Evolutionary conservation across 2,797 vertebrate species (phyloP).

Genomic region (Picus viridis): DNA sequence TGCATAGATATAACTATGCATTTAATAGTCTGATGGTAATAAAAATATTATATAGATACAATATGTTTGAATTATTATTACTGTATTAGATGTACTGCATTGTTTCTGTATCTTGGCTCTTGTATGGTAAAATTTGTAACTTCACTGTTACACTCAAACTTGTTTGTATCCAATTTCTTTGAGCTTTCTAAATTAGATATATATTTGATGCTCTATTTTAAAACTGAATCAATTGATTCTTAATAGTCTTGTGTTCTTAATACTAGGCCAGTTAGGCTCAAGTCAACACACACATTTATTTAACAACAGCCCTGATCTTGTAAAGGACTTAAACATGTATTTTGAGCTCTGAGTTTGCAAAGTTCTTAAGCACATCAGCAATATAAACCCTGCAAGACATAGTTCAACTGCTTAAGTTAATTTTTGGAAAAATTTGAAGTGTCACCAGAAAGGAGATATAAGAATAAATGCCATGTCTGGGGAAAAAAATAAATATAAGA

Average conservation of each 20-base stretch:
- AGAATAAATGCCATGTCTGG: background rate
- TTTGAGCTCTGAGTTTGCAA: constrained; percentile 24
- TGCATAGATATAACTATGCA: constrained; percentile 68
- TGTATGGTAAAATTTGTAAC: constrained; percentile 61
- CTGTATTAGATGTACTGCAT: background rate
- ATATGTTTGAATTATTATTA: constrained; percentile 65
- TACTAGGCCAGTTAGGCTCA: constrained; percentile 55
- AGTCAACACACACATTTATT: constrained; percentile 50
- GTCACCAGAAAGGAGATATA: background rate
- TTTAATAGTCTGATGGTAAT: constrained; percentile 70
- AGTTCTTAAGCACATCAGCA: background rate
- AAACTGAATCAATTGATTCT: constrained; percentile 57
- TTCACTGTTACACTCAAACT: constrained; percentile 24
- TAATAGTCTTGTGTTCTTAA: constrained; percentile 58
- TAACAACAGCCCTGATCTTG: constrained; percentile 24
- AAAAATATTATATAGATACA: constrained; percentile 71
- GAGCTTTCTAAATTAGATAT: constrained; percentile 51
- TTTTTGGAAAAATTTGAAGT: background rate
- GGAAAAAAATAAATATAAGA: background rate
- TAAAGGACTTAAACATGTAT: background rate
- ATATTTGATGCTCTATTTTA: background rate
- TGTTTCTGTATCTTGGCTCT: constrained; percentile 57
- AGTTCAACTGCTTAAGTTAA: background rate
- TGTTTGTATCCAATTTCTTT: constrained; percentile 60
- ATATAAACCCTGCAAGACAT: background rate